Conservation (phyloP, 2,888 invertebrate genomes). For the Drosophila mayaguana region DNA sequence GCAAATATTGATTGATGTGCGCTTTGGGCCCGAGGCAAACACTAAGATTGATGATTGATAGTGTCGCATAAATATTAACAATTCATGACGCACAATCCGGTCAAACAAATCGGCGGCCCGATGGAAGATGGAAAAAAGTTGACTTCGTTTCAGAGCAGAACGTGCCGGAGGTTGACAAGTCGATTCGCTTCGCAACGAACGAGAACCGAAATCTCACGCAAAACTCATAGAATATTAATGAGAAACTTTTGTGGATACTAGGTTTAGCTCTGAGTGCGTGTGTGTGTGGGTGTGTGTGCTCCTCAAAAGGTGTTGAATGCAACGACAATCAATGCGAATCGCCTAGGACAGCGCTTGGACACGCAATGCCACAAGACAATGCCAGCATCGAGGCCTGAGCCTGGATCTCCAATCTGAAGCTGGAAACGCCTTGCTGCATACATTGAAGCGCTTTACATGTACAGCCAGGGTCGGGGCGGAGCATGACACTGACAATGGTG, state of each 20-base stretch:
- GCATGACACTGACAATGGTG: conserved; percentile 36
- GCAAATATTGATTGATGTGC: conserved; percentile 71
- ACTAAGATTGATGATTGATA: conserved; percentile 76
- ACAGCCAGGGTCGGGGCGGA: not conserved
- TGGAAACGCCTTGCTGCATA: conserved; percentile 40
- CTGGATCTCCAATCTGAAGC: not conserved
- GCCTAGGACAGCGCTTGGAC: conserved; percentile 7
- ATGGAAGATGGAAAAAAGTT: not conserved
- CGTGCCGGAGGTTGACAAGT: conserved; percentile 47
- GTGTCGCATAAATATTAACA: conserved; percentile 79
- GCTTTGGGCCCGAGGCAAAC: conserved; percentile 11
- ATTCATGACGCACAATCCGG: conserved; percentile 69
- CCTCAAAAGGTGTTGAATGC: conserved; percentile 39
- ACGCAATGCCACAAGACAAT: conserved; percentile 18
- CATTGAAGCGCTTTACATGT: conserved; percentile 37
- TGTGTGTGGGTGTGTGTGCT: not conserved
- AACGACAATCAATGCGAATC: conserved; percentile 26
- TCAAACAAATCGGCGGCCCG: conserved; percentile 31
- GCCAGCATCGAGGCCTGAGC: not conserved
- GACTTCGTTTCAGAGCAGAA: conserved; percentile 5
- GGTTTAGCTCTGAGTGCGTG: not conserved
- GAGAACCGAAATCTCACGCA: conserved; percentile 46
- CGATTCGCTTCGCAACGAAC: conserved; percentile 13
- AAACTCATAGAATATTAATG: conserved; percentile 72
- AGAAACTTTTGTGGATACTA: conserved; percentile 23